A percentile compares a stretch with the other conserved stretches of the same genome.
Conservation (phyloP, 1,140 invertebrate species). For the Drosophila yakuba region DNA sequence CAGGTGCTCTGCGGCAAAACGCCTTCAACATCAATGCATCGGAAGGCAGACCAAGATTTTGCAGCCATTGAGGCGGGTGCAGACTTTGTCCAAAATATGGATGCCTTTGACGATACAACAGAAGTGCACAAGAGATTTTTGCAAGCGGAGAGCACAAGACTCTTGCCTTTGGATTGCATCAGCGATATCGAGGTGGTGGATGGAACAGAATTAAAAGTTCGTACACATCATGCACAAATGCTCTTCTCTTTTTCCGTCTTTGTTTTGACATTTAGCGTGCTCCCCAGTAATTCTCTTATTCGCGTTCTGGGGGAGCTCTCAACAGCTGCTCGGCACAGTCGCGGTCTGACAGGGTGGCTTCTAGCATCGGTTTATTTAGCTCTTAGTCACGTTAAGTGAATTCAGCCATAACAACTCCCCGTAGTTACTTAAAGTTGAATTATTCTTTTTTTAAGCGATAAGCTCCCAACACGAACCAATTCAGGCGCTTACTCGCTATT, state of each 20-base stretch:
- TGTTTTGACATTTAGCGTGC: conserved; percentile 1
- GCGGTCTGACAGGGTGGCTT: not conserved
- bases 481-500: conserved; percentile 12
- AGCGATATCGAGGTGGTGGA: conserved; percentile 66
- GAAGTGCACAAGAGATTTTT: conserved; percentile 17
- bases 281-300: not conserved
- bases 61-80: conserved; percentile 68
- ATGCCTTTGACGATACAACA: conserved; percentile 28
- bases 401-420: not conserved
- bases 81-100: conserved; percentile 42
- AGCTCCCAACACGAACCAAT: not conserved
- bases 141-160: conserved; percentile 21
- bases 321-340: too few relatives aligned
- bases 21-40: conserved; percentile 63
- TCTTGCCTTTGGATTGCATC: conserved; percentile 30
- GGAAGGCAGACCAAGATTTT: conserved; percentile 65
- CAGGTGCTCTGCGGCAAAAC: conserved; percentile 71
- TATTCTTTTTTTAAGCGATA: not conserved
- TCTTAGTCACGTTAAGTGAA: not conserved
- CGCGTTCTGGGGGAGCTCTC: too few relatives aligned
- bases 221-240: too few relatives aligned
- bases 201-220: conserved; percentile 54
- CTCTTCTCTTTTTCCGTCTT: conserved; percentile 16
- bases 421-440: not conserved
- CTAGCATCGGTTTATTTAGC: too few relatives aligned